Conservation (phyloP, 1,140 invertebrate species). For the Odontomachus brunneus region DNA sequence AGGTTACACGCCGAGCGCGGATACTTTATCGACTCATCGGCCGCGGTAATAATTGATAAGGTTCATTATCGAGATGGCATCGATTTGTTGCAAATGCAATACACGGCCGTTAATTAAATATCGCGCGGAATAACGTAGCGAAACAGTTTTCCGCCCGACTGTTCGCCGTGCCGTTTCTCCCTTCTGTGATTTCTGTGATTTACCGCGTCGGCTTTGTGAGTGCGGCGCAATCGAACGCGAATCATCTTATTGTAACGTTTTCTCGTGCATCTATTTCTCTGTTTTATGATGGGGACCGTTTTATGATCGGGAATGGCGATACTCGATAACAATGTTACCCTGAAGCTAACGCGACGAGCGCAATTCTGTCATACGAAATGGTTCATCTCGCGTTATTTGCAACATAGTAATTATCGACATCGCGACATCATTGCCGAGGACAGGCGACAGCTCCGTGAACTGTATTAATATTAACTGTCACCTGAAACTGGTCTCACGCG, state of each 20-base stretch:
- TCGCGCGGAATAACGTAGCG: conserved; percentile 41
- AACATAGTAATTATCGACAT: too few species aligned
- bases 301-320: too few species aligned
- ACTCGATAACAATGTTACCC: too few species aligned
- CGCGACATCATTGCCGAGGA: too few species aligned
- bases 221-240: neutral
- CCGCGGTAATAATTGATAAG: conserved; percentile 47
- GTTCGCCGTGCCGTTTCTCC: neutral
- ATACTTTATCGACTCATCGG: conserved; percentile 61
- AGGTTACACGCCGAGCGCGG: conserved; percentile 18
- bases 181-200: conserved; percentile 49
- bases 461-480: too few species aligned
- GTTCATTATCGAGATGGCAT: conserved; percentile 60
- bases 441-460: too few species aligned
- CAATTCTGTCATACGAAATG: too few species aligned
- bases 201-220: neutral
- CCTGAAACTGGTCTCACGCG: too few species aligned
- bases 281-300: too few species aligned
- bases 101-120: conserved; percentile 54
- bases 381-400: too few species aligned
- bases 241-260: conserved; percentile 9
- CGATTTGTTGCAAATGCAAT: conserved; percentile 58
- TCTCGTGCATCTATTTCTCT: neutral
- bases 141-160: conserved; percentile 36
- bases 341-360: too few species aligned